Evolutionary conservation across 2,113 vertebrate species (phyloP).

Genomic region (Telmatochromis sp.): DNA sequence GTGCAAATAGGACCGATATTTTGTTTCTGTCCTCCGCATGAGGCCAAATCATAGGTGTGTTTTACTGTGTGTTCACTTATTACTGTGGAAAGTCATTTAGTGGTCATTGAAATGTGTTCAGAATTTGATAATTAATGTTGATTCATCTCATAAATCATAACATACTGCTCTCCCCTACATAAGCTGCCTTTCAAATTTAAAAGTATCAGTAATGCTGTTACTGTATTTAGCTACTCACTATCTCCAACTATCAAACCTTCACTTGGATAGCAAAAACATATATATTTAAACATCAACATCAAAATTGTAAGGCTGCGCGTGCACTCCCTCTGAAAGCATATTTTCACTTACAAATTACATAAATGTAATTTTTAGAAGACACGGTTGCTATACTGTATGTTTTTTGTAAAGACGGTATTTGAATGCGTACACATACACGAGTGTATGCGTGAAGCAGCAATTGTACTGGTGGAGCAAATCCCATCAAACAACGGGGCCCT

Average conservation of each 20-base stretch:
- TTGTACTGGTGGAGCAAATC: constrained; percentile 59
- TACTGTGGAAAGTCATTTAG: background rate
- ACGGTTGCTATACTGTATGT: background rate
- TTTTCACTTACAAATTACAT: background rate
- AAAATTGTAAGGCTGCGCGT: background rate
- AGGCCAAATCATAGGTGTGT: background rate
- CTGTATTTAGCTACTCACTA: background rate
- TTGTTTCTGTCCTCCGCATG: background rate
- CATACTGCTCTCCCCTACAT: background rate
- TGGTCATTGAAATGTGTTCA: background rate
- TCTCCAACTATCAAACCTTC: background rate
- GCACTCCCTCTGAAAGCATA: background rate
- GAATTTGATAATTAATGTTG: background rate
- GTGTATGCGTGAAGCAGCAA: constrained; percentile 16
- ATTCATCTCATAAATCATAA: background rate
- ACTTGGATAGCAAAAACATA: background rate
- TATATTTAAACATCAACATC: background rate
- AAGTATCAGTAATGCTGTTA: background rate
- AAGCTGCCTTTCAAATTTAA: background rate
- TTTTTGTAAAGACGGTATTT: background rate
- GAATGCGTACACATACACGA: background rate
- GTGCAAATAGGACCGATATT: background rate
- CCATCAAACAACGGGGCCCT: constrained; percentile 63
- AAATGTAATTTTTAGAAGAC: background rate
- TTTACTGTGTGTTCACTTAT: background rate